Conservation (phyloP, 2,113 vertebrate genomes). For the Chaetops frenatus region DNA sequence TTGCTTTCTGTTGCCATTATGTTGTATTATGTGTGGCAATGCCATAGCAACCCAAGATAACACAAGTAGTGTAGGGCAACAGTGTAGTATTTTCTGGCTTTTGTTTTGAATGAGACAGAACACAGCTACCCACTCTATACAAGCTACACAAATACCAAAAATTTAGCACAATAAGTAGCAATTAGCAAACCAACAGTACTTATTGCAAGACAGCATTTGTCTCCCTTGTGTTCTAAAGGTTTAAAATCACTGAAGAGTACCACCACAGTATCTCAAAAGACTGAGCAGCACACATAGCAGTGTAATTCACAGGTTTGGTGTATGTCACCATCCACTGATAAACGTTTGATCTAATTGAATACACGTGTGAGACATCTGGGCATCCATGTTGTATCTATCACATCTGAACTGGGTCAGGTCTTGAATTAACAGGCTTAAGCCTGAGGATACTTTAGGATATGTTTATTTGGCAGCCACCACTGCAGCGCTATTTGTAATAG, state of each 20-base stretch:
- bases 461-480: background rate
- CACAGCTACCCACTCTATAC: background rate
- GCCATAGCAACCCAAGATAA: conserved; percentile 36
- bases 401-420: background rate
- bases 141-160: background rate
- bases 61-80: background rate
- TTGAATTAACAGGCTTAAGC: background rate
- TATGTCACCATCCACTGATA: background rate
- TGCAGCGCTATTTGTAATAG: background rate
- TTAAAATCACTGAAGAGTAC: background rate
- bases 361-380: fast-evolving
- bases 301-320: background rate
- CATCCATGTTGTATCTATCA: background rate
- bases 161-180: background rate
- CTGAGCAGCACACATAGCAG: background rate
- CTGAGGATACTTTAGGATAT: background rate
- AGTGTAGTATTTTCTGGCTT: background rate
- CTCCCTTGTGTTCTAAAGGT: background rate
- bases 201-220: background rate
- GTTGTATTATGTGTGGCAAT: conserved; percentile 4
- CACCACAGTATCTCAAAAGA: background rate
- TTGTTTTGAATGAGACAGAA: conserved; percentile 1
- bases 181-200: background rate
- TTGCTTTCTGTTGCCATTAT: conserved; percentile 21
- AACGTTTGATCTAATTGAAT: background rate